Base-by-base conservation (phyloP, 2,888 invertebrate genomes). In the Lapara coniferarum region DNA sequence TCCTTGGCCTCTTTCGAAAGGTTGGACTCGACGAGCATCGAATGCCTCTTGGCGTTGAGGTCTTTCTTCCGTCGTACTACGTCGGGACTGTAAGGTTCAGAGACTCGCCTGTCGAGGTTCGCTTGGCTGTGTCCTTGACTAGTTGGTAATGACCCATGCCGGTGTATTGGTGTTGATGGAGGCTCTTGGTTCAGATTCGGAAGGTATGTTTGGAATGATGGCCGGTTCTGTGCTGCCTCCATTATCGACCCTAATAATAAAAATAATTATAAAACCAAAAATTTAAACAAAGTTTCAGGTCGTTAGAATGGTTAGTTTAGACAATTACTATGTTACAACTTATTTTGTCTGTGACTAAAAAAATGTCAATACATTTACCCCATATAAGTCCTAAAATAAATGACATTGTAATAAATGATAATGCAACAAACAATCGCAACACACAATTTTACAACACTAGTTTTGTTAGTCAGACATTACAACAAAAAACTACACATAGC, bases 201-300 rank as follows among this genome's bases (percentile, higher is more conserved):
- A 8, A 94, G 81, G 79, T 94, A 94, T 0, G 94, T 93, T 79
- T 94, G 94, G 87, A 94, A 94, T 44, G 94, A 89, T 13, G 94
- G 93, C 69, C 93, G 81, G 77, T 96, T 96, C 80, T 96, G 96
- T 13, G 96, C 95, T 7, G 95, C 96, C 81, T 96, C 96, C 90
- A 96, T 96, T 79, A 96, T 96, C 51, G 96, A 96, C 78, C 95
- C 96, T 87, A 71, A 73, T 71, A 68, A 73, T 71, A 72, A 52
- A 69, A 46, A 71, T 52, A 66, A 19, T 52, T 12, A 52, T 30
- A 10, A 10, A 4, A 13, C 49, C 10, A 53, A 37, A 44, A 16
- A 44, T 67, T 44, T 13, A 16, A 44, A 44, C 44, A 12, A 67
- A 44, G 14, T n/a, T 52, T 5, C 44, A 1, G 8, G 10, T 30